These are phyloP conservation scores for Sebastes baramenuke DNA, from an alignment of 2,797 vertebrate genomes.

Conservation along the genomic window DNA sequence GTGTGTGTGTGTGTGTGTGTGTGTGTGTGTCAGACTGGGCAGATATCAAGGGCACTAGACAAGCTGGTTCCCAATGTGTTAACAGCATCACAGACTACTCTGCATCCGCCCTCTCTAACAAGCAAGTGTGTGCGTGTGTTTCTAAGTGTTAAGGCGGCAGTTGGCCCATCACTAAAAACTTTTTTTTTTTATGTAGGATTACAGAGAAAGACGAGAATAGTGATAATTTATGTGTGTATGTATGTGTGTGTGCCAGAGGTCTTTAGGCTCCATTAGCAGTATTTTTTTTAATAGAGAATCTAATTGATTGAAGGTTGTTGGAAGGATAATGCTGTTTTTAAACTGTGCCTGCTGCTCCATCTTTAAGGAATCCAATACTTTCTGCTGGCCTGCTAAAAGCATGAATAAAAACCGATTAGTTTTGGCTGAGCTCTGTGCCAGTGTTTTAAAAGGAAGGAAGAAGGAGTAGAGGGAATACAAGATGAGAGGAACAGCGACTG, in stretches of 20 bases:
- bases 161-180: conserved; percentile 7
- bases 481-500: conserved; percentile 36
- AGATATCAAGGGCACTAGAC: conserved; percentile 18
- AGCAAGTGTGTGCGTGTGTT: conserved; percentile 1
- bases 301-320: conserved; percentile 82
- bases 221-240: conserved; percentile 25
- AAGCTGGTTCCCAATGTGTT: conserved; percentile 26
- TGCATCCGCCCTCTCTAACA: conserved; percentile 9
- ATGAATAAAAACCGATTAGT: conserved; percentile 67
- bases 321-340: conserved; percentile 78
- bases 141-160: conserved; percentile 1
- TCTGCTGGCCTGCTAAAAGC: conserved; percentile 59
- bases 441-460: conserved; percentile 48
- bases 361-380: conserved; percentile 69
- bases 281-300: conserved; percentile 54
- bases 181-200: background rate
- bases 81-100: background rate
- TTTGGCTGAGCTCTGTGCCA: conserved; percentile 58
- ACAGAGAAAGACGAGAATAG: conserved; percentile 1
- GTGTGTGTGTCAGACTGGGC: background rate
- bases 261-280: conserved; percentile 68
- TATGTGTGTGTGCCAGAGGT: conserved; percentile 34
- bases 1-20: background rate
- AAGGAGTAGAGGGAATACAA: conserved; percentile 29
- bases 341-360: conserved; percentile 48